Conservation (phyloP, 2,888 invertebrate species). For the Chouioia cunea region DNA sequence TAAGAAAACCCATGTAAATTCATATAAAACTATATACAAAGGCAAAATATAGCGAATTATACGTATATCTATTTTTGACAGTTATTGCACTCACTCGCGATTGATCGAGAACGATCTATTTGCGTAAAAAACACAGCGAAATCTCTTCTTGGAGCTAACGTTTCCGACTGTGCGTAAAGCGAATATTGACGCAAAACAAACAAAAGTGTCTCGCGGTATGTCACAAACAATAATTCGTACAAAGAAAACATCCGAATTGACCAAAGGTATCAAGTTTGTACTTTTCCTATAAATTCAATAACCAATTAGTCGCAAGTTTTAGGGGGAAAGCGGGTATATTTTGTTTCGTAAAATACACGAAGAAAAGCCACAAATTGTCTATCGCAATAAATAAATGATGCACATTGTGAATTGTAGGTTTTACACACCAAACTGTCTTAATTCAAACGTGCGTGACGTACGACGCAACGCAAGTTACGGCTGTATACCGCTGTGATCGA, state of each 20-base stretch:
- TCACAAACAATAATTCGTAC: background rate
- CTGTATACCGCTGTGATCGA: conserved; percentile 23
- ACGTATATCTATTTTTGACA: conserved; percentile 64
- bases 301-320: conserved; percentile 10
- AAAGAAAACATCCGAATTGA: conserved; percentile 11
- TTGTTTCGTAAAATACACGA: conserved; percentile 16
- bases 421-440: conserved; percentile 32
- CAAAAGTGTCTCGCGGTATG: background rate
- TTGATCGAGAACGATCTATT: conserved; percentile 57
- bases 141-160: conserved; percentile 22
- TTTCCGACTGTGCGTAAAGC: conserved; percentile 26
- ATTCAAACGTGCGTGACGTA: conserved; percentile 12
- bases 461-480: conserved; percentile 1
- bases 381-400: conserved; percentile 21
- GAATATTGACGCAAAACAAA: background rate
- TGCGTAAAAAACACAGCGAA: conserved; percentile 50
- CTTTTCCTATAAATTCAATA: conserved; percentile 24
- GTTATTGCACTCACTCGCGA: conserved; percentile 58
- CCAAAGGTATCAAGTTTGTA: conserved; percentile 24
- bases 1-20: conserved; percentile 32
- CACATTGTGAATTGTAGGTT: conserved; percentile 28
- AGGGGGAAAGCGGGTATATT: conserved; percentile 12
- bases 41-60: conserved; percentile 57
- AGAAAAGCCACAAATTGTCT: conserved; percentile 16
- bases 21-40: conserved; percentile 47